Percentiles rank a stretch among this genome's conserved stretches.
Evolutionary conservation across 1,140 invertebrate genomes (phyloP).

Genomic region (Drosophila mojavensis): DNA sequence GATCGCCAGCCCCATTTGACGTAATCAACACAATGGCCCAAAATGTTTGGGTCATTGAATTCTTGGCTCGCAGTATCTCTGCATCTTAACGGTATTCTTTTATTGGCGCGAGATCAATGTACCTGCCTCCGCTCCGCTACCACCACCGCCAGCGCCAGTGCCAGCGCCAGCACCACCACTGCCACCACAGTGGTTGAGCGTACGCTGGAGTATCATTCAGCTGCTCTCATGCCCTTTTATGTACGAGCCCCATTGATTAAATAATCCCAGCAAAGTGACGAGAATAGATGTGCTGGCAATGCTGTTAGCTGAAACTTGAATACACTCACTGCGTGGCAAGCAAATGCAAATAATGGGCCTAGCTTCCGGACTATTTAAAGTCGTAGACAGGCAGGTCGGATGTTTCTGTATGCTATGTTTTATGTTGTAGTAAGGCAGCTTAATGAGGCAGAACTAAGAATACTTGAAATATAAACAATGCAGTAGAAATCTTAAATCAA

Average conservation of each 20-base stretch:
- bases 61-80: constrained; percentile 53
- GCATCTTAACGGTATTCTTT: constrained; percentile 68
- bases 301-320: not conserved
- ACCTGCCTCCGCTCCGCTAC: constrained; percentile 35
- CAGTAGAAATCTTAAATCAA: no score
- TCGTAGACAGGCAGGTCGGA: no score
- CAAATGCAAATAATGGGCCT: no score
- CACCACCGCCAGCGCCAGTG: not conserved
- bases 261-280: constrained; percentile 50
- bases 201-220: constrained; percentile 58
- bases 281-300: not conserved
- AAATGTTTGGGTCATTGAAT: constrained; percentile 79
- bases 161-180: not conserved
- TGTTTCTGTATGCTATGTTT: no score
- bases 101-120: constrained; percentile 70
- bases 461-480: no score
- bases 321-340: not conserved
- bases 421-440: no score
- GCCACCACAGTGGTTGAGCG: constrained; percentile 50
- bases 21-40: constrained; percentile 75
- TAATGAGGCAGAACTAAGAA: no score
- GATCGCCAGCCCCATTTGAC: constrained; percentile 61
- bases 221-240: constrained; percentile 57
- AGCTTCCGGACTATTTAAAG: not conserved
- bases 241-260: constrained; percentile 71